Evolutionary conservation across 35 echinoderm and acorn worm species (phyloP).

Genomic region (Acanthaster planci): DNA sequence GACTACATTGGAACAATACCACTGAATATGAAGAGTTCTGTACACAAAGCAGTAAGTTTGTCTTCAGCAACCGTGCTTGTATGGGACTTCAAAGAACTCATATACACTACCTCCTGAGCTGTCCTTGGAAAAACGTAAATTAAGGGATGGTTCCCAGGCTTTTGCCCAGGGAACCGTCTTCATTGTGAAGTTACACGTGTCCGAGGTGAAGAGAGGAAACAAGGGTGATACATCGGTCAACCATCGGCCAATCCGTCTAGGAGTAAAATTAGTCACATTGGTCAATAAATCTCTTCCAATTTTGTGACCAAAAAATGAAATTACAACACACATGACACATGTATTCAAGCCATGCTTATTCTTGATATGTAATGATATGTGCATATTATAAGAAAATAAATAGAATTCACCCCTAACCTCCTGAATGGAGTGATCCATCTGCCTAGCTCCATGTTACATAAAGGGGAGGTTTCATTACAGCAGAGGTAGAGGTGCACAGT

Average conservation of each 20-base stretch:
- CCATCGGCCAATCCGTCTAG: conserved; percentile 87
- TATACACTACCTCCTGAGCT: conserved; percentile 17
- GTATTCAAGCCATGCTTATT: not conserved
- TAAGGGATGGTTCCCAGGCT: conserved; percentile 80
- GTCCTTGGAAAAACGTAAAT: conserved; percentile 53
- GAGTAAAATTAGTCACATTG: too few species aligned
- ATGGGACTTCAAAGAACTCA: not conserved
- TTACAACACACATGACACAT: too few species aligned
- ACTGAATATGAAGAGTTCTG: not conserved
- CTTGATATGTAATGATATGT: not conserved
- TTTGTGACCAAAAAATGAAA: not conserved
- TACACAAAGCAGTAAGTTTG: not conserved
- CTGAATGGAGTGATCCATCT: conserved; percentile 94
- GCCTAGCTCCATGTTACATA: conserved; percentile 86
- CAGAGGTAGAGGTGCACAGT: conserved; percentile 79
- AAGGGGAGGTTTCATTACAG: conserved; percentile 66
- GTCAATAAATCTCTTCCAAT: too few species aligned
- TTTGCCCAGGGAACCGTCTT: conserved; percentile 77
- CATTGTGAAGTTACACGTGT: conserved; percentile 81
- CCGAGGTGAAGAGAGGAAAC: conserved; percentile 58
- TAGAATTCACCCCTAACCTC: conserved; percentile 65
- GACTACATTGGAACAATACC: not conserved
- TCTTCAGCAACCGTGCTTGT: not conserved
- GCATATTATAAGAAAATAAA: too few species aligned
- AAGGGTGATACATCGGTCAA: conserved; percentile 79